phyloP scores from a whole-genome alignment of 2,888 invertebrate genomes.

The Meghimatium bilineatum region DNA sequence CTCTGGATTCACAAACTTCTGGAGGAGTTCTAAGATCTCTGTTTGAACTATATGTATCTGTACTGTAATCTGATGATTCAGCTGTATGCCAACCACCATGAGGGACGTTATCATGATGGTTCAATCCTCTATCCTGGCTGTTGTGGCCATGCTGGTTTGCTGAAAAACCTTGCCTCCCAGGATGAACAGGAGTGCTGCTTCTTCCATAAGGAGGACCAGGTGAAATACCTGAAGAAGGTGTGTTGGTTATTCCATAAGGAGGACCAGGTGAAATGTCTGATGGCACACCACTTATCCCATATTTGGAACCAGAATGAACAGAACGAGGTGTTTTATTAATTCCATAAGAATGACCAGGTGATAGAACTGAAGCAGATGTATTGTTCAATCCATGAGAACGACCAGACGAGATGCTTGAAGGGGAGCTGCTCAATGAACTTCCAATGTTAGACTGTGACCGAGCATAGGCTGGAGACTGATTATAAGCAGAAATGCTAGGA shows the following conservation, averaged over 20 bases:
- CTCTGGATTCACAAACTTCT: slow-evolving; percentile 27
- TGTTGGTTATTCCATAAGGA: slow-evolving; percentile 32
- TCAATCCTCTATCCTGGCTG: neutral
- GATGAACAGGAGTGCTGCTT: slow-evolving; percentile 39
- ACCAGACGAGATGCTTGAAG: slow-evolving; percentile 8
- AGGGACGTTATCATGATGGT: neutral
- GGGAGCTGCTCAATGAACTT: neutral
- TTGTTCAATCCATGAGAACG: slow-evolving; percentile 26
- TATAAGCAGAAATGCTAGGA: neutral
- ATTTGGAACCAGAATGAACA: slow-evolving; percentile 3
- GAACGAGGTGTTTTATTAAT: slow-evolving; percentile 35
- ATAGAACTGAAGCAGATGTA: neutral
- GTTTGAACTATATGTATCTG: neutral
- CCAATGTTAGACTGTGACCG: slow-evolving; percentile 38
- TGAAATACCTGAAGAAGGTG: slow-evolving; percentile 6
- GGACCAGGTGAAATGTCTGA: slow-evolving; percentile 20
- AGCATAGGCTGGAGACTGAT: neutral
- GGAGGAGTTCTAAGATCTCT: neutral
- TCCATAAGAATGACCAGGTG: slow-evolving; percentile 30
- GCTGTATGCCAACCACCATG: neutral
- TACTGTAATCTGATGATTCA: slow-evolving; percentile 4
- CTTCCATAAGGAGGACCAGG: slow-evolving; percentile 24
- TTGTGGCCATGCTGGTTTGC: neutral
- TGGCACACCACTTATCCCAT: slow-evolving; percentile 32
- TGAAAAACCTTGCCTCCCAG: neutral